These are phyloP conservation scores for Drosophila neonasuta DNA, from an alignment of 2,888 invertebrate genomes.

Conservation along the genomic window DNA sequence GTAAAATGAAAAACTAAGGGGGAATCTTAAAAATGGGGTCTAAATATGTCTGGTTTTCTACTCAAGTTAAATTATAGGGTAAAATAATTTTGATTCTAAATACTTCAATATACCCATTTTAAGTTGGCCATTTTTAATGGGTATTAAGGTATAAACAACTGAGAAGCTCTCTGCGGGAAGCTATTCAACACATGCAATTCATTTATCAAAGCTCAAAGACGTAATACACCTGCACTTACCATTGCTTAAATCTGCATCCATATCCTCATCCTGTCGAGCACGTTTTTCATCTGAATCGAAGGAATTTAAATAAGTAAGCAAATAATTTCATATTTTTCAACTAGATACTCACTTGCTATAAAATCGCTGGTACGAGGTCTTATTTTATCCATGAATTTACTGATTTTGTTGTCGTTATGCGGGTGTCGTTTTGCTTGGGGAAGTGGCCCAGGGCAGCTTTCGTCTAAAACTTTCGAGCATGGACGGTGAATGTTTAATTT, in stretches of 20 bases:
- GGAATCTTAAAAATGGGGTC: no score
- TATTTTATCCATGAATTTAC: conserved; percentile 88
- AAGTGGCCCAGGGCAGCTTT: conserved; percentile 89
- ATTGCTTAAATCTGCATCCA: conserved; percentile 76
- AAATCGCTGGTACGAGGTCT: conserved; percentile 80
- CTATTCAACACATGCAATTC: background rate
- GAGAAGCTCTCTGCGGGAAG: background rate
- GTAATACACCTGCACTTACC: conserved; percentile 71
- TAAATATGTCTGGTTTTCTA: no score
- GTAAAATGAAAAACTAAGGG: no score
- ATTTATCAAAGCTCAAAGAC: conserved; percentile 2
- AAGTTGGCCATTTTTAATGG: background rate
- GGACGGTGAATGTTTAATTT: conserved; percentile 92
- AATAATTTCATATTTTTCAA: no score
- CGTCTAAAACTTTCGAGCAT: conserved; percentile 91
- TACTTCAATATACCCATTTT: background rate
- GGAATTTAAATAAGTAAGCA: background rate
- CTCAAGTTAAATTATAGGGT: no score
- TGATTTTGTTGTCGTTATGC: conserved; percentile 87
- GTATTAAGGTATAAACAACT: conserved; percentile 7
- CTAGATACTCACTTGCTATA: conserved; percentile 70
- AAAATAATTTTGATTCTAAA: no score
- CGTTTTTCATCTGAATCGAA: conserved; percentile 73
- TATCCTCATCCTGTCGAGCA: conserved; percentile 81
- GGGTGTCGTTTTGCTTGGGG: conserved; percentile 84